Percentiles rank a stretch among this genome's conserved stretches.
Evolutionary conservation across 2,888 invertebrate genomes (phyloP).

Genomic region (Drosophila anceps): DNA sequence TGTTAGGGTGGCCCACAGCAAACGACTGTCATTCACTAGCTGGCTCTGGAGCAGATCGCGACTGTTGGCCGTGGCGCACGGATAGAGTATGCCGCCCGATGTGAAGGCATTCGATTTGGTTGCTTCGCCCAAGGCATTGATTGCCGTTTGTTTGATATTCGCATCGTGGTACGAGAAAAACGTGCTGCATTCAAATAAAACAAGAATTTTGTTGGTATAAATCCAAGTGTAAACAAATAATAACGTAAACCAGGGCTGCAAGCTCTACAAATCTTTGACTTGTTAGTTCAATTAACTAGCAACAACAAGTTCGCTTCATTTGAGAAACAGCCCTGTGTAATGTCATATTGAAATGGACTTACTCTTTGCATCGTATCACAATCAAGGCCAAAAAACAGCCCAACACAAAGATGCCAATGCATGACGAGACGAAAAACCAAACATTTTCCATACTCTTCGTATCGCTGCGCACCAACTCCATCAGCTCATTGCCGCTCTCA

Average conservation of each 20-base stretch:
- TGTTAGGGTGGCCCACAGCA: constrained; percentile 94
- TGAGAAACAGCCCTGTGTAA: not conserved
- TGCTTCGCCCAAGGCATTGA: constrained; percentile 86
- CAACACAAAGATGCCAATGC: constrained; percentile 92
- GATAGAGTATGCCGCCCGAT: constrained; percentile 87
- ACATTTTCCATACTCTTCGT: constrained; percentile 88
- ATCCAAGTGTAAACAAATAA: constrained; percentile 1
- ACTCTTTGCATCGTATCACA: constrained; percentile 94
- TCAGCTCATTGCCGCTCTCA: constrained; percentile 90
- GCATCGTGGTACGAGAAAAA: constrained; percentile 84
- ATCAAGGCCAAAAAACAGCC: constrained; percentile 92
- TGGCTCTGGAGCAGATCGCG: constrained; percentile 85
- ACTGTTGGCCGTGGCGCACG: constrained; percentile 86
- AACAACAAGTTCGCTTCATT: not conserved
- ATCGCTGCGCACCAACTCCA: constrained; percentile 91
- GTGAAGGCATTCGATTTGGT: constrained; percentile 85
- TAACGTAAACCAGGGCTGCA: constrained; percentile 14
- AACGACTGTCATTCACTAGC: constrained; percentile 88
- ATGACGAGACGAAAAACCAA: constrained; percentile 93
- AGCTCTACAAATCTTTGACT: not conserved
- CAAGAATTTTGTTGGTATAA: not conserved
- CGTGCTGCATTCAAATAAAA: constrained; percentile 60
- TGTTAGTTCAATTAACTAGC: not conserved
- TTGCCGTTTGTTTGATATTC: constrained; percentile 87
- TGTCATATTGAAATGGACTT: constrained; percentile 48